Evolutionary conservation across 2,797 vertebrate genomes (phyloP), one percentile per base, ranked within the genome.

Genomic region (Helarctos malayanus): DNA sequence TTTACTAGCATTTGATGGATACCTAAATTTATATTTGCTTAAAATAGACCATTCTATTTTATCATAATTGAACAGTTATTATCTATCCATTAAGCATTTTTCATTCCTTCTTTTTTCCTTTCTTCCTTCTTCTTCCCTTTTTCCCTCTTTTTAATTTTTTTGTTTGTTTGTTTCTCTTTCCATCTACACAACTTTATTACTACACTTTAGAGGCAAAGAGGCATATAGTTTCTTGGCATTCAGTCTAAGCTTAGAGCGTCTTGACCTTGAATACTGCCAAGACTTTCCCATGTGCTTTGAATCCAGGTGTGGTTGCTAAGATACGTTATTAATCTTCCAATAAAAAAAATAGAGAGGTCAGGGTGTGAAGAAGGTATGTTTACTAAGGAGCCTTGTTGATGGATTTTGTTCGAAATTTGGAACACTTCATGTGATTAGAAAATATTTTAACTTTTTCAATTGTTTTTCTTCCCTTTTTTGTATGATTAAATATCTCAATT

Each of bases 281-380:
- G 97, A 94, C 65, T 97, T 84, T 97, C 97, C 90, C 98, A 96
- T 94, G 96, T 97, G 57, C 95, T 90, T 92, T 97, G 91, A 97
- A 95, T 97, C 93, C 98, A 98, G 92, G 97, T 98, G 92, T 97
- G 49, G 98, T 99, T 99, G 98, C 98, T 99, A 98, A 98, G 98
- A 96, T 98, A 98, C 98, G 69, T 97, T 98, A 98, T 98, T 98
- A 98, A 98, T 98, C 95, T 98, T 98, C 93, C 97, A 98, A 95
- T 91, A 97, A 97, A 98, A 97, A 98, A 98, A 98, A 98, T 94
- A 97, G 88, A 98, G 95, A 98, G 97, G 98, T 98, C 97, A 98
- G 93, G 81, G 84, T 94, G 92, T 96, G 94, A 93, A 98, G 97
- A 98, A 97, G 63, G 80, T 97, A 94, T 97, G 90, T 98, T 98